Evolutionary conservation across 23 tunicate species (phyloP).

Genomic region (Ciona savignyi): DNA sequence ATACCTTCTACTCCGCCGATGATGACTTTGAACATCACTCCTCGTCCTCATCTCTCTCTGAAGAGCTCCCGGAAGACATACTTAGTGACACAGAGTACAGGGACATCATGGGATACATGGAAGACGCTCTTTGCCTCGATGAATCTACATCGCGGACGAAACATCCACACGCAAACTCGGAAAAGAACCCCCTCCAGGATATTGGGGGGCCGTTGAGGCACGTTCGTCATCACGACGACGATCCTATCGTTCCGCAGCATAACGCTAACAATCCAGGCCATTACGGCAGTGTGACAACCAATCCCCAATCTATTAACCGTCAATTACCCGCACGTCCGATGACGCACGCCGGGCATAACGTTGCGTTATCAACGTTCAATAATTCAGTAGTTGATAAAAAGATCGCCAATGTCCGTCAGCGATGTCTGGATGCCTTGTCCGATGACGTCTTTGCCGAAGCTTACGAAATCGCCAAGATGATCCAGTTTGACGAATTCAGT

Average conservation of each 20-base stretch:
- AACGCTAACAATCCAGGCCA: background rate
- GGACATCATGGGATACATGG: slow-evolving; percentile 56
- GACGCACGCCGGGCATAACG: background rate
- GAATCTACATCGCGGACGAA: slow-evolving; percentile 9
- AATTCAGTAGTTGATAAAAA: slow-evolving; percentile 25
- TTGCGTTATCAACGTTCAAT: slow-evolving; percentile 9
- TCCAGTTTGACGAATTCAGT: slow-evolving; percentile 35
- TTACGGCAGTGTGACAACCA: background rate
- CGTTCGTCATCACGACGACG: background rate
- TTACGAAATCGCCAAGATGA: slow-evolving; percentile 19
- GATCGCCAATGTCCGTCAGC: slow-evolving; percentile 37
- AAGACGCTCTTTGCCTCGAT: slow-evolving; percentile 45
- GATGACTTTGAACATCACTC: slow-evolving; percentile 61
- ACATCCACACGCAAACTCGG: background rate
- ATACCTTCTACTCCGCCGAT: slow-evolving; percentile 53
- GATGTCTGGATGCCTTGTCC: slow-evolving; percentile 40
- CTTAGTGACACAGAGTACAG: slow-evolving; percentile 51
- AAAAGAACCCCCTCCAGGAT: background rate
- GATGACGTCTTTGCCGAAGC: slow-evolving; percentile 47
- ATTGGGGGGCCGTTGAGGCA: too few species aligned
- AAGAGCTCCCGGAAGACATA: slow-evolving; percentile 60
- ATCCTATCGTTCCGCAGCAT: background rate
- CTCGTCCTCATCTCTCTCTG: background rate
- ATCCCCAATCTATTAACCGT: background rate
- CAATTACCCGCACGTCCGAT: background rate